Percentiles rank a stretch among this genome's conserved stretches.
These are phyloP conservation scores for Autographa gamma DNA, from an alignment of 2,888 invertebrate genomes.

Conservation along the genomic window DNA sequence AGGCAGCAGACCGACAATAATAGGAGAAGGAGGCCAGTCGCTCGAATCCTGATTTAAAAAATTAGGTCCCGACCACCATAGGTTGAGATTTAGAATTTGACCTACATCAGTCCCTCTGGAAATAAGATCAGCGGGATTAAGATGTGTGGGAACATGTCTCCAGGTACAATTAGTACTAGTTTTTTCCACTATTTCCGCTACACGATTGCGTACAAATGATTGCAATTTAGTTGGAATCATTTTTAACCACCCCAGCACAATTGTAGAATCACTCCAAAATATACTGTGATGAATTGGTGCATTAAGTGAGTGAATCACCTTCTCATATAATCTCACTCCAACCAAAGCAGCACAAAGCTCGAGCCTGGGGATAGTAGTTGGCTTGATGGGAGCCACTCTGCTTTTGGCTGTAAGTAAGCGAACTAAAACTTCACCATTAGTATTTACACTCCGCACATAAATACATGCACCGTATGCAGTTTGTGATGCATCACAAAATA, in stretches of 20 bases:
- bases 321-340: slow-evolving; percentile 9
- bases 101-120: slow-evolving; percentile 13
- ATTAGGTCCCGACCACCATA: background rate
- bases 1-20: background rate
- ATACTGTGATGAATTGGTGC: background rate
- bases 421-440: background rate
- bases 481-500: slow-evolving; percentile 11
- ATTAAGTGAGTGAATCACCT: slow-evolving; percentile 9
- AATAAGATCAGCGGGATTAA: slow-evolving; percentile 18
- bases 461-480: slow-evolving; percentile 7
- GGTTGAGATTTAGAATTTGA: too few relatives aligned
- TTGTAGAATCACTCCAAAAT: slow-evolving; percentile 18
- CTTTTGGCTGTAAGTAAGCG: slow-evolving; percentile 10
- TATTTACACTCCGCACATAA: slow-evolving; percentile 1
- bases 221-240: slow-evolving; percentile 12
- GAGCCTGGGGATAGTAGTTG: slow-evolving; percentile 16
- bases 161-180: slow-evolving; percentile 1
- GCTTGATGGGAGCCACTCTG: slow-evolving; percentile 22
- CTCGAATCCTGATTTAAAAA: background rate
- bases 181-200: slow-evolving; percentile 14
- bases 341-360: slow-evolving; percentile 15
- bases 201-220: slow-evolving; percentile 16
- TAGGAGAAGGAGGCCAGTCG: slow-evolving; percentile 2
- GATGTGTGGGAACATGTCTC: slow-evolving; percentile 12
- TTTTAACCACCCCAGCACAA: slow-evolving; percentile 15